phyloP scores from a whole-genome alignment of 1,140 invertebrate genomes.

The Drosophila grimshawi region DNA sequence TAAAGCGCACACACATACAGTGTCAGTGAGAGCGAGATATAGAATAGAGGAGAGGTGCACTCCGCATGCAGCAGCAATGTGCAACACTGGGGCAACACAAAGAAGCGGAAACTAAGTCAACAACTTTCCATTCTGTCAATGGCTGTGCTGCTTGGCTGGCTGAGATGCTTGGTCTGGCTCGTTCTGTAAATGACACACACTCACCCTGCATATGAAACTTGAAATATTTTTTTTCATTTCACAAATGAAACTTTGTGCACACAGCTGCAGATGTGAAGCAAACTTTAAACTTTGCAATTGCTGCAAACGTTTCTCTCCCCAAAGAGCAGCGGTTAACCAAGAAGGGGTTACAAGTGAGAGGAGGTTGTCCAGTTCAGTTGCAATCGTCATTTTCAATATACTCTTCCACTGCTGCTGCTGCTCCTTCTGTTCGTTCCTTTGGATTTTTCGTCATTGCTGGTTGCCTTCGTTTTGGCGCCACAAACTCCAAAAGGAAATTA shows the following conservation, averaged over 20 bases:
- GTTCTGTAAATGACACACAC: constrained; percentile 67
- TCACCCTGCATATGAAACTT: constrained; percentile 73
- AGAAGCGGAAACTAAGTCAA: constrained; percentile 72
- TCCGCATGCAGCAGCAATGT: not conserved
- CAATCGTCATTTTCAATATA: constrained; percentile 67
- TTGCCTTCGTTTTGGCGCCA: constrained; percentile 65
- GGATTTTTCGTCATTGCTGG: constrained; percentile 60
- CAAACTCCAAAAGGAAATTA: constrained; percentile 77
- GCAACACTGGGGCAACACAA: constrained; percentile 24
- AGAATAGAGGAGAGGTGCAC: not conserved
- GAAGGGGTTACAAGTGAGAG: not conserved
- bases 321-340: constrained; percentile 65
- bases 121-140: constrained; percentile 82
- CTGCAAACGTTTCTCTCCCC: constrained; percentile 52
- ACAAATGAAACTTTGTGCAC: constrained; percentile 79
- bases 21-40: not conserved
- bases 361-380: constrained; percentile 49
- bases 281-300: constrained; percentile 76
- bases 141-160: constrained; percentile 45
- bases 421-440: constrained; percentile 58
- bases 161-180: constrained; percentile 8
- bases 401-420: constrained; percentile 5
- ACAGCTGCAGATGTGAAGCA: constrained; percentile 53
- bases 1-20: constrained; percentile 1
- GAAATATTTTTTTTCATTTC: constrained; percentile 82